phyloP scores from a whole-genome alignment of 2,113 vertebrate species.

The Fulica atra region DNA sequence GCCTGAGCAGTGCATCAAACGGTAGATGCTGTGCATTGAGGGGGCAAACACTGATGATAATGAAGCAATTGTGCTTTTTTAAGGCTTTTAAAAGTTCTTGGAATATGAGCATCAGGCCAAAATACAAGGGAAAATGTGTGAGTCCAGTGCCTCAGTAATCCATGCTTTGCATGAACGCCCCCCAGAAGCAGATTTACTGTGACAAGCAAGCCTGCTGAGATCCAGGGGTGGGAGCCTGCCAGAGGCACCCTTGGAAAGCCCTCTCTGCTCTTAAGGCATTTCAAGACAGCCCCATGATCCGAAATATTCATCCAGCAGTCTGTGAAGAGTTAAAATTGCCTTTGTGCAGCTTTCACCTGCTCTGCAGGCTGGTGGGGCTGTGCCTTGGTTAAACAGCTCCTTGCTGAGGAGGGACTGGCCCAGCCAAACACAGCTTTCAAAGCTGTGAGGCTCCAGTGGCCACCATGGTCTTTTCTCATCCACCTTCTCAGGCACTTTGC shows the following conservation, averaged over 20 bases:
- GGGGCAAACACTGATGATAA: neutral
- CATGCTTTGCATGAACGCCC: neutral
- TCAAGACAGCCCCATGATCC: neutral
- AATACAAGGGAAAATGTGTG: neutral
- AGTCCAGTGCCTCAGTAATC: neutral
- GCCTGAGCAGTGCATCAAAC: neutral
- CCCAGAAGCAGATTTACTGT: neutral
- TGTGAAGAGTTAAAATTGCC: neutral
- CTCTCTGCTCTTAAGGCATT: neutral
- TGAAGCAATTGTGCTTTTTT: neutral
- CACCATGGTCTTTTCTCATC: neutral
- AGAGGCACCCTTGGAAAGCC: neutral
- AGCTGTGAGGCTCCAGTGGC: neutral
- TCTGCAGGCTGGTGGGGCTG: neutral
- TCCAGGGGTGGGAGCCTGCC: neutral
- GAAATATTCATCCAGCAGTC: neutral
- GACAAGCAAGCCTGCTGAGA: neutral
- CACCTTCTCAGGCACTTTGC: neutral
- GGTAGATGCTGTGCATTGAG: neutral
- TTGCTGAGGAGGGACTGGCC: too few species aligned
- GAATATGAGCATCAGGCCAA: neutral
- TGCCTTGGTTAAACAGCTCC: neutral
- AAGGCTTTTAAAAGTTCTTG: neutral
- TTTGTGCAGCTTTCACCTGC: neutral
- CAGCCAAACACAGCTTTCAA: neutral